phyloP scores from a whole-genome alignment of 2,797 vertebrate species.

The Xenentodon cancila region DNA sequence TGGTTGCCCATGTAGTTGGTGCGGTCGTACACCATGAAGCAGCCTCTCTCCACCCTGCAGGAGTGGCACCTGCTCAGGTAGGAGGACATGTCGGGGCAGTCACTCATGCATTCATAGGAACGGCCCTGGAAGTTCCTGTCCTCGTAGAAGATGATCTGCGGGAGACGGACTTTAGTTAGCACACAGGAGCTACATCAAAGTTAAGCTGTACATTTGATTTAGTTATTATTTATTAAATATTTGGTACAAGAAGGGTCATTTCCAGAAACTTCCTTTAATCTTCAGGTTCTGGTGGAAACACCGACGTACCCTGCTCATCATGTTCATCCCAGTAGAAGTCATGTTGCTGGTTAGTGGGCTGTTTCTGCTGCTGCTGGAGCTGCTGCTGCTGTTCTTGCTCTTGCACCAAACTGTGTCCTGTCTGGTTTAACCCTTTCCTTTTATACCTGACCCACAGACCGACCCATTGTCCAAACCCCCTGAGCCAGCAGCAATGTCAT shows the following conservation, averaged over 20 bases:
- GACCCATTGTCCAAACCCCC: constrained; percentile 61
- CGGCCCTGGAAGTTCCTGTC: constrained; percentile 41
- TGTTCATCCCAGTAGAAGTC: constrained; percentile 74
- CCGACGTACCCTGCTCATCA: constrained; percentile 68
- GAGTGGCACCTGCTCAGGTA: constrained; percentile 80
- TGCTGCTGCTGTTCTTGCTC: constrained; percentile 55
- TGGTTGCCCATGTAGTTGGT: constrained; percentile 79
- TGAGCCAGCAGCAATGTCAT: constrained; percentile 66
- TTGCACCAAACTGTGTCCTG: constrained; percentile 64
- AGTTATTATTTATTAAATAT: too few species aligned
- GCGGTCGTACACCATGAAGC: constrained; percentile 77
- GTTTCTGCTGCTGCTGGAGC: constrained; percentile 25
- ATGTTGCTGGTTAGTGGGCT: constrained; percentile 57
- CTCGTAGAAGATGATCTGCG: constrained; percentile 40
- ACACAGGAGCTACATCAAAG: not conserved
- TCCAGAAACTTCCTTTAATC: too few species aligned
- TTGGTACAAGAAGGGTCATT: too few species aligned
- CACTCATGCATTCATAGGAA: constrained; percentile 77
- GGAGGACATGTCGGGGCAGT: constrained; percentile 79
- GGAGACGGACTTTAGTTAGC: constrained; percentile 70
- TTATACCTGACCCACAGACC: constrained; percentile 62
- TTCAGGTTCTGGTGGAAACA: not conserved
- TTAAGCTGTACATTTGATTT: too few species aligned
- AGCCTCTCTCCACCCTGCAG: constrained; percentile 78
- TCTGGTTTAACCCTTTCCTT: constrained; percentile 71